Percentiles rank a stretch among this genome's conserved stretches.
Conservation (phyloP, 2,113 vertebrate species). For the Gymnobelideus leadbeateri region DNA sequence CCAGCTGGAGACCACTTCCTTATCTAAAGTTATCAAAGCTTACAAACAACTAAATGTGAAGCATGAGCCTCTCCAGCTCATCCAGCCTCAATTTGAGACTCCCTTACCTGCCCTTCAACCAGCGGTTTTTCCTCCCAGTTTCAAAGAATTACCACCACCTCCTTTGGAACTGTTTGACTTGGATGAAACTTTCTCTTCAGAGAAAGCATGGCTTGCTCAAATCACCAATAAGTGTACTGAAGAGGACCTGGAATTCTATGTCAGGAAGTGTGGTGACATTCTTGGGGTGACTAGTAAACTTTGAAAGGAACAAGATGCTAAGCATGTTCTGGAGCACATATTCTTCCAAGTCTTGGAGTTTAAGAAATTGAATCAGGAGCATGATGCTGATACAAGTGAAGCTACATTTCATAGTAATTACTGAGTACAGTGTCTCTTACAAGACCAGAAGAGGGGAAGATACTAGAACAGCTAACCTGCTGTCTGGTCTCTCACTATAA, state of each 20-base stretch:
- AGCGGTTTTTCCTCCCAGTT: constrained; percentile 94
- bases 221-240: constrained; percentile 98
- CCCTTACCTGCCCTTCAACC: constrained; percentile 93
- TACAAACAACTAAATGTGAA: constrained; percentile 96
- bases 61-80: constrained; percentile 93
- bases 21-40: constrained; percentile 93
- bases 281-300: constrained; percentile 92
- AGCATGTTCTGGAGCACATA: constrained; percentile 94
- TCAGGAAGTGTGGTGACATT: constrained; percentile 96
- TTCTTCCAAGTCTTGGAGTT: constrained; percentile 99
- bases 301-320: constrained; percentile 93
- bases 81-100: constrained; percentile 95
- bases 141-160: constrained; percentile 93
- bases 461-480: no score
- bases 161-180: constrained; percentile 96
- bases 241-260: constrained; percentile 96
- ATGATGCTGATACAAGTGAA: no score
- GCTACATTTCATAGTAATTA: no score
- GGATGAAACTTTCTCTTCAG: constrained; percentile 95
- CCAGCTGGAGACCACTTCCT: constrained; percentile 90
- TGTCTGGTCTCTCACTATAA: no score
- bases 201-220: constrained; percentile 95
- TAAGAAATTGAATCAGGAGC: constrained; percentile 98
- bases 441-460: no score
- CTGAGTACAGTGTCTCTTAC: no score